Base-by-base conservation (phyloP, 2,113 vertebrate genomes). In the Emberiza fucata region DNA sequence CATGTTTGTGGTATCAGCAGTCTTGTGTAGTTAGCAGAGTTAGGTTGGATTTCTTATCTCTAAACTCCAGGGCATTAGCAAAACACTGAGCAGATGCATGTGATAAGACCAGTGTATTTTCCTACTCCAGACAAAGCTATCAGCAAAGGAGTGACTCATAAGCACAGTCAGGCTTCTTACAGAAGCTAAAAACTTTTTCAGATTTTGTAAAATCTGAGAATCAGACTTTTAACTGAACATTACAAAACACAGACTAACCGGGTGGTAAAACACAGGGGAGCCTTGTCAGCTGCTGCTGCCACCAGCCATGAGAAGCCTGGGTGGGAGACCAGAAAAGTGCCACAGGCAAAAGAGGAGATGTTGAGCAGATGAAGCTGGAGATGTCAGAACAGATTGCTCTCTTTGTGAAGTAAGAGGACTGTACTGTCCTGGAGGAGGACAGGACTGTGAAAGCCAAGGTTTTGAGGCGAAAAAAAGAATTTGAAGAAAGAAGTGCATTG, bases 21-120 rank as follows among this genome's bases (percentile, higher is more conserved):
- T n/a, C 61, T 56, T 86, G 57, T 76, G 59, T 56, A 87, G 47
- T 64, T 84, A 92, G 48, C 40, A 78, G 47, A 90, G 13, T 56
- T 64, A 78, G 70, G 47, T 25, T 71, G 28, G 56, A 78, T 81
- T 95, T 88, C 80, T 90, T 91, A 96, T 81, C 88, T 94, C 31
- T 50, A 71, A 86, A 89, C 69, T 78, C 61, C 81, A 91, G 64
- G 86, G 77, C 77, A 79, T 56, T 81, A 91, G 51, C 88, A 88
- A 71, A 84, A 78, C 44, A 81, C 31, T 40, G 44, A 86, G 45
- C 80, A 93, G 75, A 94, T 65, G 56, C 3, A 2, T 61, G 22
- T 66, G 92, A 93, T 81, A 90, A 88, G 37, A 39, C 33, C 2
- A 1, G 15, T 12, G 21, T 66, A 20, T 86, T 83, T 92, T 73